Base-by-base conservation (phyloP, 2,797 vertebrate species). In the Acanthiza pusilla region DNA sequence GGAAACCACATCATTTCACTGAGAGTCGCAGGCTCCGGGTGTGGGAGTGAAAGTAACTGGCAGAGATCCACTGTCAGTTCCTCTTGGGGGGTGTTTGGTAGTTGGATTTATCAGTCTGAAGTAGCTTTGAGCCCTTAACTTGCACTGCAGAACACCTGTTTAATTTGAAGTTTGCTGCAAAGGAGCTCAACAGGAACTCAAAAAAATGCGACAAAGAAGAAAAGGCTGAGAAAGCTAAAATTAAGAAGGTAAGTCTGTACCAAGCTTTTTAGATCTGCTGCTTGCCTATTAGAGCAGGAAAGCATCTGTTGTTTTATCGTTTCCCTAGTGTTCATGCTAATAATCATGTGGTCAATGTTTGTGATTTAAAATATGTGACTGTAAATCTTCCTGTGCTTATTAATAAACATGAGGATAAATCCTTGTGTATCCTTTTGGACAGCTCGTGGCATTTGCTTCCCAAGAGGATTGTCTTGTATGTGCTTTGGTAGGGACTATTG, bases 181-280 rank as follows among this genome's bases (percentile, higher is more conserved):
- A 98, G 94, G 97, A 98, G 36, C 97, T 98, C 72, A 97, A 96
- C 89, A 96, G 97, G 57, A 98, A 97, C 96, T 96, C 97, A 47
- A 98, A 98, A 95, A 98, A 97, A 91, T 97, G 97, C 0, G 97
- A 98, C 89, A 98, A 98, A 95, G 97, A 98, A 89, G 97, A 98
- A 94, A 98, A 98, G 66, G 47, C 97, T n/a, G 97, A 98, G 96
- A 98, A 98, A 50, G 91, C 96, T 38, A 98, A 98, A 94, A 97
- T 98, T 89, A 98, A 98, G 93, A 98, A 98, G 96, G 97, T 98
- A 78, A 94, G 50, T 47, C 38, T 80, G 63, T 74, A 48, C 27
- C 21, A 30, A 60, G 21, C 13, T 51, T 26, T 70, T 74, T 29
- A 29, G 19, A 5, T 57, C 53, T 77, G 11, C 32, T 57, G 13